Percentiles rank a stretch among this genome's conserved stretches.
Evolutionary conservation across 2,888 invertebrate species (phyloP).

Genomic region (Chalcis sispes): DNA sequence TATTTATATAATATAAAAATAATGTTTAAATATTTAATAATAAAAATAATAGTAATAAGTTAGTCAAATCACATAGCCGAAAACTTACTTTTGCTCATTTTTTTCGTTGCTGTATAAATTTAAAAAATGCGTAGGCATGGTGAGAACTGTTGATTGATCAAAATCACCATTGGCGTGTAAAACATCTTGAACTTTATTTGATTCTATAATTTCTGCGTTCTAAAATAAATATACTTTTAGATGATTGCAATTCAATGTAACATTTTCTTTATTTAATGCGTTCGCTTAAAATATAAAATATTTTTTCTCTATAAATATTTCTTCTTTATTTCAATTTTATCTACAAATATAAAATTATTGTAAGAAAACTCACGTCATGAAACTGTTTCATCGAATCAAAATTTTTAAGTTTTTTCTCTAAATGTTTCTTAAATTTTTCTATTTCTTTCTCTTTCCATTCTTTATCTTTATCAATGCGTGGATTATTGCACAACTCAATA

Average conservation of each 20-base stretch:
- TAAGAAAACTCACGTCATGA: not conserved
- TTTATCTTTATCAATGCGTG: not conserved
- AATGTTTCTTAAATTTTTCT: not conserved
- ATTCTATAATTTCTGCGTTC: conserved; percentile 18
- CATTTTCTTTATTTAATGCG: too few relatives aligned
- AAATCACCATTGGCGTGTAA: conserved; percentile 3
- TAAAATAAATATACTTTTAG: not conserved
- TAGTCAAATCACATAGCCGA: too few relatives aligned
- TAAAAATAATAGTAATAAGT: too few relatives aligned
- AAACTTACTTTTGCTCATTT: conserved; percentile 10
- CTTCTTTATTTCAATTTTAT: not conserved
- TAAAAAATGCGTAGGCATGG: not conserved
- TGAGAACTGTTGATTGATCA: not conserved
- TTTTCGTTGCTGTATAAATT: not conserved
- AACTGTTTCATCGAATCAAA: not conserved
- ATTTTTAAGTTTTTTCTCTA: not conserved
- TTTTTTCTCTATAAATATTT: not conserved
- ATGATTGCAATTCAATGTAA: too few relatives aligned
- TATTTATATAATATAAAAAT: too few relatives aligned
- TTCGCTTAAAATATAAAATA: not conserved
- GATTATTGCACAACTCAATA: conserved; percentile 13
- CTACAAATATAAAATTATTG: not conserved
- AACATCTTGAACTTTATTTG: not conserved
- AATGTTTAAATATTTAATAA: too few relatives aligned
- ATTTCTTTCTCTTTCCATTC: not conserved